Evolutionary conservation across 2,888 invertebrate species (phyloP).

Genomic region (Tetrapedia diversipes): DNA sequence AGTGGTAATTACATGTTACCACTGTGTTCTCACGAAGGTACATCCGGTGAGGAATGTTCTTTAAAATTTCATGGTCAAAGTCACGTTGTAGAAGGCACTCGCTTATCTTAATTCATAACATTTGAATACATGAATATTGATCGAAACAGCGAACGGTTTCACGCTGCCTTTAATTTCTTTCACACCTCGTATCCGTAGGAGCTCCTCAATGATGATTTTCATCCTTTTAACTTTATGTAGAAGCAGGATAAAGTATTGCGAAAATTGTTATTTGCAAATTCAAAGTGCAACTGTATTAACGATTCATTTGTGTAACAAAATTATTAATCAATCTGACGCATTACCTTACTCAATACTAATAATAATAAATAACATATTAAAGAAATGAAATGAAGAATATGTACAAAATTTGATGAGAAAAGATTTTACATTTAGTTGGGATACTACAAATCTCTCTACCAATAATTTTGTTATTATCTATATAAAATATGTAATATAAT

Average conservation of each 20-base stretch:
- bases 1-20: conserved; percentile 12
- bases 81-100: conserved; percentile 17
- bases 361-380: too few relatives aligned
- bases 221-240: conserved; percentile 1
- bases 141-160: conserved; percentile 3
- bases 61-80: conserved; percentile 40
- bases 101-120: conserved; percentile 41
- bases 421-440: too few relatives aligned
- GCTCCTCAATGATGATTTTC: neutral
- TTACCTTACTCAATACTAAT: too few relatives aligned
- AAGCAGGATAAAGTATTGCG: neutral
- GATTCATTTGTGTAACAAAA: too few relatives aligned
- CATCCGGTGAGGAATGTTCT: neutral
- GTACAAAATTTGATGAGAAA: too few relatives aligned
- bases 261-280: neutral
- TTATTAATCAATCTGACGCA: too few relatives aligned
- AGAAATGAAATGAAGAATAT: neutral
- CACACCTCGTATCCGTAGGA: conserved; percentile 4
- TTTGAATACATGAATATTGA: conserved; percentile 27
- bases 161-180: conserved; percentile 14
- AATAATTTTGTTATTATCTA: too few relatives aligned
- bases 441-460: too few relatives aligned
- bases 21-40: neutral
- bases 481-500: too few relatives aligned
- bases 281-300: too few relatives aligned